Conservation (phyloP, 2,888 invertebrate species). For the Polymixis lichenea region DNA sequence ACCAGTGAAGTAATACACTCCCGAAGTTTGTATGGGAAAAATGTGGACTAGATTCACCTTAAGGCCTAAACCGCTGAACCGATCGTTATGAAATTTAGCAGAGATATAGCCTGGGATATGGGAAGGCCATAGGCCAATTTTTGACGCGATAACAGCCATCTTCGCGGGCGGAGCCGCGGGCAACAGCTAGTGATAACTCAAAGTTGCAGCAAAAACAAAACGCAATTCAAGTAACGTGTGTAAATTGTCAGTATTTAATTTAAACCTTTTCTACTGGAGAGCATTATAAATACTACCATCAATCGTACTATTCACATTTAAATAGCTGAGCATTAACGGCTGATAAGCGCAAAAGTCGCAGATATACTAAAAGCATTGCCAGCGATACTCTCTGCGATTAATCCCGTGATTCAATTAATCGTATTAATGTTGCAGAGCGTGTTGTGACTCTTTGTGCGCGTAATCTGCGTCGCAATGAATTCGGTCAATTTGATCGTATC, state of each 20-base stretch:
- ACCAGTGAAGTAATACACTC: too few relatives aligned
- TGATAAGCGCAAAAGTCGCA: conserved; percentile 31
- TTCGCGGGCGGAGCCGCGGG: too few relatives aligned
- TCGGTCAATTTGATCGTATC: conserved; percentile 64
- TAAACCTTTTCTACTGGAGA: neutral
- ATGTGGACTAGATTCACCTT: too few relatives aligned
- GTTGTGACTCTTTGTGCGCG: conserved; percentile 50
- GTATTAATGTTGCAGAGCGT: conserved; percentile 52
- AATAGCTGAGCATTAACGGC: conserved; percentile 25
- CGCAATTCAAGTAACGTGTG: neutral
- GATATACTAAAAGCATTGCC: conserved; percentile 31
- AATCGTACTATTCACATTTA: conserved; percentile 19
- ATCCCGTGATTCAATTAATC: conserved; percentile 59
- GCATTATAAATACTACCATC: conserved; percentile 24
- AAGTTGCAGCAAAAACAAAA: neutral
- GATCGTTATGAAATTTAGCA: too few relatives aligned
- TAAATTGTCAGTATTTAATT: neutral
- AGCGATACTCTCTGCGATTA: conserved; percentile 42
- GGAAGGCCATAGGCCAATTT: too few relatives aligned
- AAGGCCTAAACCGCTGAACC: too few relatives aligned
- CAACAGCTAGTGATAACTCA: neutral
- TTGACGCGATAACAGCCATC: too few relatives aligned
- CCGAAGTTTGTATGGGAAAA: too few relatives aligned
- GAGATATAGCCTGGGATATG: too few relatives aligned
- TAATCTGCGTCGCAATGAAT: conserved; percentile 61